Base-by-base conservation (phyloP, 1,140 invertebrate species). In the Drosophila virilis region DNA sequence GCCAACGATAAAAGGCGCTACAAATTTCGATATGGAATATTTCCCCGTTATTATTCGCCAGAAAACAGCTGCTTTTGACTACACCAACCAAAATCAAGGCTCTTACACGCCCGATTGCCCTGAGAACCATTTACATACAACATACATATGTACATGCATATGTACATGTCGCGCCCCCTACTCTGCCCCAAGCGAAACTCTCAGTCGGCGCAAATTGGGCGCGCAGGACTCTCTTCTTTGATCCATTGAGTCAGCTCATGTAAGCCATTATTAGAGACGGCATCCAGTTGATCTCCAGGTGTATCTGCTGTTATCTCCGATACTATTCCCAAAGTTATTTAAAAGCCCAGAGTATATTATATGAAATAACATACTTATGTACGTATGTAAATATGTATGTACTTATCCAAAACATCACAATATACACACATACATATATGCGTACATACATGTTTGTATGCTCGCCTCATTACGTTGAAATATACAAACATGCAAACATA, bases 1-100 rank as follows among this genome's bases (percentile, higher is more conserved):
- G 42, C 68, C 70, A 71, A 57, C 81, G 74, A 85, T 84, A 84
- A 84, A 84, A 84, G 69, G 38, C 62, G 62, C 80, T 40, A 57
- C 64, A 76, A 73, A 57, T 74, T 60, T 74, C 74, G 58, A 78
- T 84, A 77, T 74, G 50, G 60, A 67, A 78, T 75, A 83, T 78
- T 78, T 76, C 22, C 51, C 22, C 43, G 55, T 66, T 66, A 59
- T 69, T 69, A 78, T 74, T 38, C 46, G 46, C 33, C 22, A 45
- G 22, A 9, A 33, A 9, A 33, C 59, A 37, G 42, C 60, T 54
- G 58, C 58, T 38, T 35, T 22, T 51, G 50, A 43, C 12, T 40
- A 9, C 57, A 38, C 4, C 28, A 28, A n/a, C 58, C 45, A 67
- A 57, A 51, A 43, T 52, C 59, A 37, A 59, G 28, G 46, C 37